phyloP scores from a whole-genome alignment of 2,797 vertebrate species.

The Hephaestus fuliginosus region DNA sequence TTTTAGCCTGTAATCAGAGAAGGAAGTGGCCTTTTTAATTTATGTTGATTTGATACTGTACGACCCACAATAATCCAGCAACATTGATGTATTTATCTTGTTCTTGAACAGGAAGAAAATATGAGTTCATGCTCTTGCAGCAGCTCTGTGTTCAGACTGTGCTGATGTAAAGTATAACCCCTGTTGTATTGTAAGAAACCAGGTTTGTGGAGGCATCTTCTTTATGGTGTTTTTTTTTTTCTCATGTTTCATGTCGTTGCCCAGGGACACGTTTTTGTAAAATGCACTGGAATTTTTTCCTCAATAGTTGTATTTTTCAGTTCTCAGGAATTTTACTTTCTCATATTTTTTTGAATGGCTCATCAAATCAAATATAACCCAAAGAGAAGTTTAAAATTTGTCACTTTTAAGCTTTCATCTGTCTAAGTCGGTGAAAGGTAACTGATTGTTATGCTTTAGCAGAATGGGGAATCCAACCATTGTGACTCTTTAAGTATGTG shows the following conservation, averaged over 20 bases:
- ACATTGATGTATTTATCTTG: slow-evolving; percentile 19
- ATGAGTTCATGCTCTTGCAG: slow-evolving; percentile 15
- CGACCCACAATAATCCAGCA: slow-evolving; percentile 24
- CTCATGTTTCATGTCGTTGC: slow-evolving; percentile 22
- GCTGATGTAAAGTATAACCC: slow-evolving; percentile 4
- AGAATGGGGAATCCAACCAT: neutral
- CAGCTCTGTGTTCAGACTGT: slow-evolving; percentile 45
- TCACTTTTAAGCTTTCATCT: neutral
- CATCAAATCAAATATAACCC: slow-evolving; percentile 53
- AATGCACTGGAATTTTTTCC: slow-evolving; percentile 53
- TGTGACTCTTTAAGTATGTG: neutral
- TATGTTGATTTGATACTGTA: slow-evolving; percentile 7
- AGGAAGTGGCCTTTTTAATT: slow-evolving; percentile 62
- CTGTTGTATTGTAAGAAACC: slow-evolving; percentile 5
- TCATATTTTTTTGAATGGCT: slow-evolving; percentile 39
- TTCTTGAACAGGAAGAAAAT: neutral
- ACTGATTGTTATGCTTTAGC: slow-evolving; percentile 13
- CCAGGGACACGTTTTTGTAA: slow-evolving; percentile 53
- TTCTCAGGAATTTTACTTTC: slow-evolving; percentile 79
- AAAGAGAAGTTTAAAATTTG: slow-evolving; percentile 57
- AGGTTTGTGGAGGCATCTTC: neutral
- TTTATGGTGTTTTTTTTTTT: slow-evolving; percentile 31
- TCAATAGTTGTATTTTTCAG: slow-evolving; percentile 50
- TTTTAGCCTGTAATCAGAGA: neutral
- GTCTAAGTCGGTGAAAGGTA: neutral